Base-by-base conservation (phyloP, 2,888 invertebrate genomes). In the Drosophila paramelanica region DNA sequence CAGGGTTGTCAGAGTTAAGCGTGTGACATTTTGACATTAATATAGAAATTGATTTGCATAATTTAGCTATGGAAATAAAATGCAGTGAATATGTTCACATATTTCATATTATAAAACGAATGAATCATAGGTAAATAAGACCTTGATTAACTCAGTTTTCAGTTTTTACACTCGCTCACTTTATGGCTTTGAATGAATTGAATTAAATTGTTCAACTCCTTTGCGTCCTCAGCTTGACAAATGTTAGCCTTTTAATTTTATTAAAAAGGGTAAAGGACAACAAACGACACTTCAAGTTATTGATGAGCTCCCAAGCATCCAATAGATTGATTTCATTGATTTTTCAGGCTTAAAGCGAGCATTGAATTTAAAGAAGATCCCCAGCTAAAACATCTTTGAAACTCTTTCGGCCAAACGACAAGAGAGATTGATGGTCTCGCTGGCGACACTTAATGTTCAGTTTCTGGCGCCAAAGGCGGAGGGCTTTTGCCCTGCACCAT, bases 281-380 rank as follows among this genome's bases (percentile, higher is more conserved):
- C 53, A 20, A 73, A 51, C 31, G 58, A 52, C 64, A 41, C 43
- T 67, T 50, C 33, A 47, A 67, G 68, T 79, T 76, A 79, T 79
- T 79, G 76, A 66, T 79, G 78, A 57, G 73, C 45, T 64, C 39
- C 13, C 23, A 7, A 25, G 42, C 47, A 17, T 10, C 23, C 65
- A 56, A 66, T 66, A 65, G 66, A 76, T 87, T 87, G 76, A 76
- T 58, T 84, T 73, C 81, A 85, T 87, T 82, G 82, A 72, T 84
- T 84, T 46, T 47, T 17, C 49, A 6, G 46, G 67, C 83, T 83
- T 83, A 67, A 83, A 81, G 79, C 23, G 33, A 49, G 13, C 43
- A 59, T 13, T 20, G 53, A 41, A 36, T 59, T 65, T 69, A 66
- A 77, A 73, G 77, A 20, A 42, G 39, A 31, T 38, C 13, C 42